phyloP scores from a whole-genome alignment of 1,140 invertebrate genomes.

The Drosophila tsacasi region DNA sequence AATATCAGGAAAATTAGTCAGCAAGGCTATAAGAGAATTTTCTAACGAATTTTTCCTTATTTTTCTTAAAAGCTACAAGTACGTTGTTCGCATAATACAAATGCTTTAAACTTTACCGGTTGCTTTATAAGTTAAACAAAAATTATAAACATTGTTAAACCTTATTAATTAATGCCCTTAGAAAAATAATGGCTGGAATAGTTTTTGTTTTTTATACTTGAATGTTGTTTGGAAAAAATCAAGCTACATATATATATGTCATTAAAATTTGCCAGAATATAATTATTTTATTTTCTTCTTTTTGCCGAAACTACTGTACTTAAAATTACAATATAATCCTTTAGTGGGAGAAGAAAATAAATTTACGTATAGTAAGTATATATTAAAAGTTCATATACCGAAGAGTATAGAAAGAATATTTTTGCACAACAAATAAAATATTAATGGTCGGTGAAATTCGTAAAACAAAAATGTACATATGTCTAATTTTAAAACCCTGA shows the following conservation, averaged over 20 bases:
- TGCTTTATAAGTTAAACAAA: not conserved
- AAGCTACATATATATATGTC: not conserved
- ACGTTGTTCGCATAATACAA: too few species aligned
- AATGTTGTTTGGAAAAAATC: not conserved
- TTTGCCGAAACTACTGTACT: not conserved
- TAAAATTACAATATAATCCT: not conserved
- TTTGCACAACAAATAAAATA: not conserved
- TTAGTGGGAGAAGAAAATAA: not conserved
- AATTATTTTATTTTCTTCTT: too few species aligned
- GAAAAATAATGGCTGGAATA: too few species aligned
- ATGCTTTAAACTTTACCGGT: not conserved
- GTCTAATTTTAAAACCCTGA: not conserved
- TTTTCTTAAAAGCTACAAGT: not conserved
- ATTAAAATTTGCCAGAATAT: too few species aligned
- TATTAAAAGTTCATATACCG: too few species aligned
- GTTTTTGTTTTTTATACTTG: not conserved
- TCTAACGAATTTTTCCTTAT: not conserved
- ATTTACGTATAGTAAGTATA: not conserved
- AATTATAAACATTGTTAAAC: not conserved
- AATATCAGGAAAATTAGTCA: constrained; percentile 8
- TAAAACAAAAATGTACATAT: not conserved
- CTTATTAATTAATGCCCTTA: not conserved
- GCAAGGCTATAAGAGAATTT: too few species aligned
- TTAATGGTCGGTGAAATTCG: not conserved
- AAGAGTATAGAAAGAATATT: too few species aligned